Percentiles rank a stretch among this genome's conserved stretches.
phyloP scores from a whole-genome alignment of 2,888 invertebrate genomes.

The Xanthia icteritia region DNA sequence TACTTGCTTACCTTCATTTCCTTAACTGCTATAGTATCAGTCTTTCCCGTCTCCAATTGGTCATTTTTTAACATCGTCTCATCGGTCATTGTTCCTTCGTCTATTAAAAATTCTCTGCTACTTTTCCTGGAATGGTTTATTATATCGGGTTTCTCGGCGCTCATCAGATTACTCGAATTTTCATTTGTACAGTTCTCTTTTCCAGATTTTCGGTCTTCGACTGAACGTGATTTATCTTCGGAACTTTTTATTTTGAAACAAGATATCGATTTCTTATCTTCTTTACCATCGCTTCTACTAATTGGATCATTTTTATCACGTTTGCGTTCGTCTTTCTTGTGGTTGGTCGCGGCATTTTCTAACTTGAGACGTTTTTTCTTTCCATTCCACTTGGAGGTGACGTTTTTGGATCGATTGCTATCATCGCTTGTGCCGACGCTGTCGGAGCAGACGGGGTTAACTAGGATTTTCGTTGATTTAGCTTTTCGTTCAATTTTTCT shows the following conservation, averaged over 20 bases:
- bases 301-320: slow-evolving; percentile 81
- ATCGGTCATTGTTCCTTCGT: slow-evolving; percentile 82
- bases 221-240: slow-evolving; percentile 83
- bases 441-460: slow-evolving; percentile 87
- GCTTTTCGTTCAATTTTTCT: slow-evolving; percentile 87
- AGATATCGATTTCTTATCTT: slow-evolving; percentile 86
- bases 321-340: slow-evolving; percentile 75
- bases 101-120: slow-evolving; percentile 80
- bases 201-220: slow-evolving; percentile 82
- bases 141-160: slow-evolving; percentile 81
- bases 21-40: slow-evolving; percentile 82
- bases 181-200: slow-evolving; percentile 87
- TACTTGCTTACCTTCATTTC: slow-evolving; percentile 79
- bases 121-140: slow-evolving; percentile 84
- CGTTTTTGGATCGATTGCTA: slow-evolving; percentile 82
- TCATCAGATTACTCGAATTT: slow-evolving; percentile 85
- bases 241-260: slow-evolving; percentile 89
- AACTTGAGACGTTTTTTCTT: slow-evolving; percentile 87
- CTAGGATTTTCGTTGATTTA: slow-evolving; percentile 88
- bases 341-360: slow-evolving; percentile 72
- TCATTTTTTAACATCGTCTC: slow-evolving; percentile 75
- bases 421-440: slow-evolving; percentile 85
- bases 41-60: slow-evolving; percentile 81
- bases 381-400: slow-evolving; percentile 84
- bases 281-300: slow-evolving; percentile 82